Conservation (phyloP, 1,140 invertebrate species). For the Drosophila watanabei region DNA sequence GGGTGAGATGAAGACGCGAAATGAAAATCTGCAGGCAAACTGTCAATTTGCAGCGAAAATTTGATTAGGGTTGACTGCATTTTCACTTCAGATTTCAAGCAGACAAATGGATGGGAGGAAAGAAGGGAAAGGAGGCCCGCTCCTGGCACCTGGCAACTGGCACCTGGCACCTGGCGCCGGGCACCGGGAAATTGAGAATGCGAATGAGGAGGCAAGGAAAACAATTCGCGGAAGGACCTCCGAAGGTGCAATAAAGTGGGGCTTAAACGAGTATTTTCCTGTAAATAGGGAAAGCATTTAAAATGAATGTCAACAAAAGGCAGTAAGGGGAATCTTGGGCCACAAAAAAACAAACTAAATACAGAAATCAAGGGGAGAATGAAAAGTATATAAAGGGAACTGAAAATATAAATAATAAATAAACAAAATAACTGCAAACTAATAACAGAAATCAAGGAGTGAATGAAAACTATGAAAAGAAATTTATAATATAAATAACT, state of each 20-base stretch:
- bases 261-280: background rate
- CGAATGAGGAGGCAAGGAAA: constrained; percentile 25
- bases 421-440: background rate
- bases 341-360: background rate
- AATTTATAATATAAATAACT: background rate
- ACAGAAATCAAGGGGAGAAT: background rate
- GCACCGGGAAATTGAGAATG: constrained; percentile 42
- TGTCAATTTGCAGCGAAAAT: constrained; percentile 66
- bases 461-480: too few relatives aligned
- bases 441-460: too few relatives aligned
- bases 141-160: constrained; percentile 25
- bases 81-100: constrained; percentile 33
- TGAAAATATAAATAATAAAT: background rate
- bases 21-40: constrained; percentile 67
- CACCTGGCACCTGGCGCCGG: constrained; percentile 1
- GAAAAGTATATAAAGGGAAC: background rate
- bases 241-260: constrained; percentile 13
- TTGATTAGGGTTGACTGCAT: constrained; percentile 67
- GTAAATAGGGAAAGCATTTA: constrained; percentile 12
- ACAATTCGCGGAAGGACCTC: constrained; percentile 24
- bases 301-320: background rate
- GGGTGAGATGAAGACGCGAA: constrained; percentile 56
- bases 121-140: background rate
- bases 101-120: background rate
- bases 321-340: background rate